These are phyloP conservation scores for Hecatera dysodea DNA, from an alignment of 2,888 invertebrate species.

Conservation along the genomic window DNA sequence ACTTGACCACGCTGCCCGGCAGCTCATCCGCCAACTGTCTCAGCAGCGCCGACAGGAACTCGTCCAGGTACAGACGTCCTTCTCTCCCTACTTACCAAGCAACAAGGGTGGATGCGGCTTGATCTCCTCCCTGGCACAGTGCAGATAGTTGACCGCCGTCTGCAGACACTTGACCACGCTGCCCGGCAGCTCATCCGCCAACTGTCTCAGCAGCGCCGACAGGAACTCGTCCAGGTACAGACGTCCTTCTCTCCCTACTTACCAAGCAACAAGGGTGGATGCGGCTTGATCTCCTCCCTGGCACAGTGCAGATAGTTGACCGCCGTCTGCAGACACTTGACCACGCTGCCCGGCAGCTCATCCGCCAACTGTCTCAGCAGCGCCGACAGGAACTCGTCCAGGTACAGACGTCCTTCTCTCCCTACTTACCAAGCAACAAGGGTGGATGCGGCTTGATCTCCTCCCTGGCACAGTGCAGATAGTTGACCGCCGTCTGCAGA, in stretches of 20 bases:
- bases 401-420: slow-evolving; percentile 92
- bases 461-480: slow-evolving; percentile 81
- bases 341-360: slow-evolving; percentile 79
- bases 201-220: slow-evolving; percentile 92
- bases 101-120: slow-evolving; percentile 83
- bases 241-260: slow-evolving; percentile 89
- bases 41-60: slow-evolving; percentile 94
- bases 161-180: slow-evolving; percentile 78
- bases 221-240: slow-evolving; percentile 94
- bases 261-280: slow-evolving; percentile 84
- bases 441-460: slow-evolving; percentile 84
- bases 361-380: slow-evolving; percentile 91
- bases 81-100: slow-evolving; percentile 83
- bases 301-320: slow-evolving; percentile 83
- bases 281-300: slow-evolving; percentile 81
- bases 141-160: slow-evolving; percentile 82
- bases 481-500: slow-evolving; percentile 81
- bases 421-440: slow-evolving; percentile 78
- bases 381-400: slow-evolving; percentile 94
- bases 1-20: slow-evolving; percentile 76
- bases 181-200: slow-evolving; percentile 85
- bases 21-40: slow-evolving; percentile 89
- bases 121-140: slow-evolving; percentile 80
- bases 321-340: slow-evolving; percentile 78
- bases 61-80: slow-evolving; percentile 93